phyloP scores from a whole-genome alignment of 2,797 vertebrate genomes.

The Poeciliopsis presidionis region DNA sequence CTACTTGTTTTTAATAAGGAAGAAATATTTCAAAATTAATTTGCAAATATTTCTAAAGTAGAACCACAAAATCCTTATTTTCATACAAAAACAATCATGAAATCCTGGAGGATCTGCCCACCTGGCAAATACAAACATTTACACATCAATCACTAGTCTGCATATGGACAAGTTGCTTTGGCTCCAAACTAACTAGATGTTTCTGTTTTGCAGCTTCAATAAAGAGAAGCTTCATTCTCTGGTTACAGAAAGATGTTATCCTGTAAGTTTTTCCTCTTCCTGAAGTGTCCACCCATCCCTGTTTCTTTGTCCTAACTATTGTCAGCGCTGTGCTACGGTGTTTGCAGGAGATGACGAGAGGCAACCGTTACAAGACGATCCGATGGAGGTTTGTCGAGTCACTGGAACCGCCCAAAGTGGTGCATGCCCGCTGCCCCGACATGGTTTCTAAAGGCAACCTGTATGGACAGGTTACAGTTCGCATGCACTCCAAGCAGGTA shows the following conservation, averaged over 20 bases:
- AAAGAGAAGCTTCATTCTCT: conserved; percentile 89
- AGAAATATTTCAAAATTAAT: too few relatives aligned
- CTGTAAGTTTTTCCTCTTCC: conserved; percentile 78
- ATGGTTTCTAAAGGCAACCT: conserved; percentile 86
- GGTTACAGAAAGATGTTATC: conserved; percentile 94
- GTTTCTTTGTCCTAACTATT: background rate
- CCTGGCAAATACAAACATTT: background rate
- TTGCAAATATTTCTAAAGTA: too few relatives aligned
- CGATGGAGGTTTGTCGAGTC: conserved; percentile 90
- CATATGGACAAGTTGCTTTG: background rate
- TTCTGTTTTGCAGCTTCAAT: conserved; percentile 82
- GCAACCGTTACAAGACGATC: conserved; percentile 89
- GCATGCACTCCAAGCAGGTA: conserved; percentile 91
- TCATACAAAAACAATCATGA: too few relatives aligned
- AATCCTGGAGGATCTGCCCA: too few relatives aligned
- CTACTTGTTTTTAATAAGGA: too few relatives aligned
- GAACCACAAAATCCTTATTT: too few relatives aligned
- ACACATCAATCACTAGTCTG: background rate
- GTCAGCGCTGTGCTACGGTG: background rate
- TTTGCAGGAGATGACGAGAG: conserved; percentile 91
- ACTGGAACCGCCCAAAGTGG: conserved; percentile 86
- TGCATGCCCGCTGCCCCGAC: conserved; percentile 86
- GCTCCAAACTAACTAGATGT: background rate
- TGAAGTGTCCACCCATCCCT: background rate
- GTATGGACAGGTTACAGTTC: conserved; percentile 92